These are phyloP conservation scores for Sesia bembeciformis DNA, from an alignment of 2,888 invertebrate species.

Conservation along the genomic window DNA sequence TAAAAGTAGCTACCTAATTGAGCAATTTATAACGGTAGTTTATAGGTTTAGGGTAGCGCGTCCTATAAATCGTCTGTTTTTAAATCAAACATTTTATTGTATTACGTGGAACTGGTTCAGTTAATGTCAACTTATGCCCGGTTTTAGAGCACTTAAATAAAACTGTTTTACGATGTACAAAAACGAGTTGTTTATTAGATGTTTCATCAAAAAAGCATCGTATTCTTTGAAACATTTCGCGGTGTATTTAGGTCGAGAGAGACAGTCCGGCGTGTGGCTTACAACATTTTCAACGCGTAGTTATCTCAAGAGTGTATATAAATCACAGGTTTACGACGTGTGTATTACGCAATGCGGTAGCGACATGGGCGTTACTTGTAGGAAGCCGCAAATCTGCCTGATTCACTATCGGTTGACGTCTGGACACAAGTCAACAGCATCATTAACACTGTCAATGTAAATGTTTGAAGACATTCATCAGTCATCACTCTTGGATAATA, in stretches of 20 bases:
- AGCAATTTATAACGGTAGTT: not conserved
- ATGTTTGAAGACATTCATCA: not conserved
- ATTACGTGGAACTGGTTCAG: no score
- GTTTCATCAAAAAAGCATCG: conserved; percentile 28
- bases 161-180: conserved; percentile 5
- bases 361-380: conserved; percentile 19
- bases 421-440: conserved; percentile 1
- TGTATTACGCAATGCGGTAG: conserved; percentile 29
- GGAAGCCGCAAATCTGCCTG: conserved; percentile 15
- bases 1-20: not conserved
- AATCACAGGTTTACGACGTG: conserved; percentile 22
- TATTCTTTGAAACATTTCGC: conserved; percentile 17
- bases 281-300: conserved; percentile 23
- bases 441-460: not conserved
- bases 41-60: no score
- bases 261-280: conserved; percentile 10
- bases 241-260: conserved; percentile 22
- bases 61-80: no score
- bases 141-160: conserved; percentile 49
- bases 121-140: conserved; percentile 33
- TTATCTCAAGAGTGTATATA: conserved; percentile 28
- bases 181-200: not conserved
- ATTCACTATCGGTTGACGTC: conserved; percentile 1
- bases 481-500: not conserved
- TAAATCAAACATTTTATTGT: no score